These are phyloP conservation scores for Brenthis daphne DNA, from an alignment of 2,888 invertebrate species.

Conservation along the genomic window DNA sequence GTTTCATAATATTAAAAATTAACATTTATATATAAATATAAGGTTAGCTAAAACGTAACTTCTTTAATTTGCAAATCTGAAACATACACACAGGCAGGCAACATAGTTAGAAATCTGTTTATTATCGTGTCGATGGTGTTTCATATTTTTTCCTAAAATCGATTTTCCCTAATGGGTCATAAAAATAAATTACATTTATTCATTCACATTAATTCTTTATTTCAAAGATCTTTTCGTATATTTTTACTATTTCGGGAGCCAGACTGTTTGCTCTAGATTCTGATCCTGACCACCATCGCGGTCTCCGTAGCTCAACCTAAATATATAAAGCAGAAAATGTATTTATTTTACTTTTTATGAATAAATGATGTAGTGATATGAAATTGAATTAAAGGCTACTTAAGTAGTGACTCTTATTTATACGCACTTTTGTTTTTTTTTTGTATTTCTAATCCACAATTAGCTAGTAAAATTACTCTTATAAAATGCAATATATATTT, in stretches of 20 bases:
- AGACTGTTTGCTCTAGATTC: conserved; percentile 34
- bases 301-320: conserved; percentile 23
- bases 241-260: conserved; percentile 32
- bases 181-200: background rate
- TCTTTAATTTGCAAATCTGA: too few species aligned
- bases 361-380: conserved; percentile 21
- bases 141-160: too few species aligned
- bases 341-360: conserved; percentile 18
- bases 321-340: conserved; percentile 24
- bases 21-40: too few species aligned
- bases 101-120: too few species aligned
- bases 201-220: background rate
- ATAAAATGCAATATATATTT: too few species aligned
- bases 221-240: conserved; percentile 14
- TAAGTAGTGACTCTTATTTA: too few species aligned
- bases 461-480: too few species aligned
- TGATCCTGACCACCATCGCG: conserved; percentile 24
- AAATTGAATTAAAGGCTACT: background rate
- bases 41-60: too few species aligned
- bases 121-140: too few species aligned
- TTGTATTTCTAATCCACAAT: too few species aligned
- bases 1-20: background rate
- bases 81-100: too few species aligned
- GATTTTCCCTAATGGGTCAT: background rate
- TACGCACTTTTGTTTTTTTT: too few species aligned